Evolutionary conservation across 1,140 invertebrate species (phyloP).

Genomic region (Metaphire vulgaris): DNA sequence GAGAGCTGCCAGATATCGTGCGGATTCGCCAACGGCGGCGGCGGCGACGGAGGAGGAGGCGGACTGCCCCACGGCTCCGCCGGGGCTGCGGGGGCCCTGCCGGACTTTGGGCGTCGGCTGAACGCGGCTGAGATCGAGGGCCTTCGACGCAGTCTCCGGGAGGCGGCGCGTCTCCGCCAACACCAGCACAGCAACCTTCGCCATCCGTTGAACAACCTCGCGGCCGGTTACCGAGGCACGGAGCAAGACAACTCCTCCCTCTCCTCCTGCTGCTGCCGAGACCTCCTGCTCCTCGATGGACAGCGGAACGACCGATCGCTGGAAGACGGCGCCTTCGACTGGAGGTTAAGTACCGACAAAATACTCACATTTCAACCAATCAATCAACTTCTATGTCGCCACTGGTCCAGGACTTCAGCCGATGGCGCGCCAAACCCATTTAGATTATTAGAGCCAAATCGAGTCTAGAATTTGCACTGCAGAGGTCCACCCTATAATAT

Average conservation of each 20-base stretch:
- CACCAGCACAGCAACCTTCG: background rate
- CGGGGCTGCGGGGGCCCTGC: background rate
- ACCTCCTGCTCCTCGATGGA: background rate
- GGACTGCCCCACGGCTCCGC: too few species aligned
- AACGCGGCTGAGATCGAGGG: background rate
- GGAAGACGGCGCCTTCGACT: background rate
- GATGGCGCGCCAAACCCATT: too few species aligned
- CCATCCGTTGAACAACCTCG: background rate
- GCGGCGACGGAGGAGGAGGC: background rate
- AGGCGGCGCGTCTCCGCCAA: background rate
- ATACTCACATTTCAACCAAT: too few species aligned
- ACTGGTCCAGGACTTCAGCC: too few species aligned
- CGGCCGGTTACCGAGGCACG: background rate
- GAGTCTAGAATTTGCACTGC: too few species aligned
- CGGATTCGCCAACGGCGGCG: too few species aligned
- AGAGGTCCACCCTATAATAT: too few species aligned
- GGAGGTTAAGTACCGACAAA: too few species aligned
- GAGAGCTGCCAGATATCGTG: background rate
- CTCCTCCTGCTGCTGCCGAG: too few species aligned
- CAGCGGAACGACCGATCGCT: background rate
- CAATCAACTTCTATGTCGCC: too few species aligned
- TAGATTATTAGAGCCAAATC: too few species aligned
- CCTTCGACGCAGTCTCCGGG: too few species aligned
- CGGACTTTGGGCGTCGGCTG: background rate
- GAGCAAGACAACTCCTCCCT: background rate